A percentile compares a stretch with the other conserved stretches of the same genome.
Evolutionary conservation across 2,888 invertebrate genomes (phyloP).

Genomic region (Dryocosmus kuriphilus): DNA sequence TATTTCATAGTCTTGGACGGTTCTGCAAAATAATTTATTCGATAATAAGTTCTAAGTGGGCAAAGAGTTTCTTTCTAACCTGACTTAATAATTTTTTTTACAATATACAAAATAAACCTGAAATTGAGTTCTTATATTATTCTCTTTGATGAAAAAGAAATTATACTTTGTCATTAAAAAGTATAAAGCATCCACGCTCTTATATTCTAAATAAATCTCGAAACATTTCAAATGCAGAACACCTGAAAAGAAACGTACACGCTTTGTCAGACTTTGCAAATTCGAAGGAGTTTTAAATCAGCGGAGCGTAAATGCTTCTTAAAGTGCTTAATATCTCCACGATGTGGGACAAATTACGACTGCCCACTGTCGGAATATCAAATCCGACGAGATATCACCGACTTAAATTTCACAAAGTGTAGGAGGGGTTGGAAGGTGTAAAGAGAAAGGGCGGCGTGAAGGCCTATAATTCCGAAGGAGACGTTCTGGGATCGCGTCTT

Average conservation of each 20-base stretch:
- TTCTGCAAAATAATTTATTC: no score
- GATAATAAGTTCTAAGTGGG: no score
- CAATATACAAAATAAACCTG: no score
- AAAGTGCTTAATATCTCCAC: conserved; percentile 5
- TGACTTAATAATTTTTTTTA: no score
- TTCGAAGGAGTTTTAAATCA: not conserved
- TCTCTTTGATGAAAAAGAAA: not conserved
- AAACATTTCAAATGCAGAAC: not conserved
- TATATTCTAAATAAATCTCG: not conserved
- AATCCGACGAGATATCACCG: conserved; percentile 8
- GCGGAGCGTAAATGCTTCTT: not conserved
- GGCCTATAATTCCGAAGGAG: conserved; percentile 17
- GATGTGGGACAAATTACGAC: not conserved
- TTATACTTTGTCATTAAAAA: not conserved
- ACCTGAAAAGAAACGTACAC: not conserved
- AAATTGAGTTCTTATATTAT: not conserved
- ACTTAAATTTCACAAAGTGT: not conserved
- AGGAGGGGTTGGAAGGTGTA: not conserved
- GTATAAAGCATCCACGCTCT: not conserved
- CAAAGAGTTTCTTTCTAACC: no score
- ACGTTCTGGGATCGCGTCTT: not conserved
- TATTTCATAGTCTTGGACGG: no score
- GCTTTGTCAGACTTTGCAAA: not conserved
- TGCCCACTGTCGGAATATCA: conserved; percentile 9
- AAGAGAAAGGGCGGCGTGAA: not conserved